Percentiles rank a stretch among this genome's conserved stretches.
These are phyloP conservation scores for Lithophane ornitopus DNA, from an alignment of 2,888 invertebrate genomes.

Conservation along the genomic window DNA sequence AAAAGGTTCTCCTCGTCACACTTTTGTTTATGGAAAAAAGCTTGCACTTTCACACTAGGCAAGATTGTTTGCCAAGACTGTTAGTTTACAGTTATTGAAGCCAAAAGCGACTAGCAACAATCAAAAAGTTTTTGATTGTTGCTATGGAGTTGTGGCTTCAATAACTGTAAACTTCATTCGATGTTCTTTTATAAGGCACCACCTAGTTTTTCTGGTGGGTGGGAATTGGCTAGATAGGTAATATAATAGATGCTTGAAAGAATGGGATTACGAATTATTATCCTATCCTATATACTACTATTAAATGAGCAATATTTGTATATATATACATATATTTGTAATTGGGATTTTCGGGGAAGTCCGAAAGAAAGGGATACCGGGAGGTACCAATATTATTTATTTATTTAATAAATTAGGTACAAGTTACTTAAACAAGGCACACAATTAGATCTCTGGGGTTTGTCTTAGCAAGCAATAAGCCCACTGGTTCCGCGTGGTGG, in stretches of 20 bases:
- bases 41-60: not conserved
- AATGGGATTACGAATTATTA: not conserved
- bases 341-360: too few species aligned
- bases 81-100: too few species aligned
- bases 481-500: not conserved
- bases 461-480: too few species aligned
- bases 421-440: too few species aligned
- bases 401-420: too few species aligned
- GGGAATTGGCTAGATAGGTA: not conserved
- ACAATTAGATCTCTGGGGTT: too few species aligned
- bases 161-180: not conserved
- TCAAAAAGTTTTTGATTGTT: not conserved
- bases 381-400: too few species aligned
- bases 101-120: too few species aligned
- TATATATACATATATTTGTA: too few species aligned
- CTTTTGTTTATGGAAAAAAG: not conserved
- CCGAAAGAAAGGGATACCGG: too few species aligned
- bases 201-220: not conserved
- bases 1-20: not conserved
- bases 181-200: not conserved
- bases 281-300: too few species aligned
- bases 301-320: too few species aligned
- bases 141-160: not conserved
- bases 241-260: not conserved
- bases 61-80: slow-evolving; percentile 1